Percentiles rank a stretch among this genome's conserved stretches.
Evolutionary conservation across 2,888 invertebrate genomes (phyloP).

Genomic region (Dryobotodes eremita): DNA sequence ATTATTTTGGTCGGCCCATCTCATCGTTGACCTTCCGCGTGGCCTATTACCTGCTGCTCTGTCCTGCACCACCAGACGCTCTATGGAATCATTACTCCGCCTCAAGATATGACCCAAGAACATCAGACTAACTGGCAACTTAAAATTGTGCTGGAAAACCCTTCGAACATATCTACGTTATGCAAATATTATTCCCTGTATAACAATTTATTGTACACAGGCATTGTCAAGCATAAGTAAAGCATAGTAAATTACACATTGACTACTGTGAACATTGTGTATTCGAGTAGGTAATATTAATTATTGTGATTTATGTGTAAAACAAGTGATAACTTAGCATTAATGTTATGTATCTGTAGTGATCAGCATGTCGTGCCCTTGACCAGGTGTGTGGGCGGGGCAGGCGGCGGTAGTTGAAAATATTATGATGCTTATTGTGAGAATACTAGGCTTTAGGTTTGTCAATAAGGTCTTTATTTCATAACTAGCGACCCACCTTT

Average conservation of each 20-base stretch:
- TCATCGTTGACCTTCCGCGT: too few species aligned
- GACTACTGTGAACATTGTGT: constrained; percentile 6
- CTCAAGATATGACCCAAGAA: too few species aligned
- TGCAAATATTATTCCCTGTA: too few species aligned
- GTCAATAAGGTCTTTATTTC: not conserved
- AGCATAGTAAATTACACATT: constrained; percentile 24
- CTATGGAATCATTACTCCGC: too few species aligned
- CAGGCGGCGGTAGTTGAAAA: not conserved
- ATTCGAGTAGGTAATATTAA: constrained; percentile 28
- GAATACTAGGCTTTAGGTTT: not conserved
- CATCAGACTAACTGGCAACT: not conserved
- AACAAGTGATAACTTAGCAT: constrained; percentile 28
- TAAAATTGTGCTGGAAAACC: not conserved
- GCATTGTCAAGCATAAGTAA: constrained; percentile 10
- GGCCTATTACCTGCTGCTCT: too few species aligned
- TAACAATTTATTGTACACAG: too few species aligned
- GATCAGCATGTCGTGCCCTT: constrained; percentile 34
- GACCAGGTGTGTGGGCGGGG: constrained; percentile 22
- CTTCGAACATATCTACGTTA: not conserved
- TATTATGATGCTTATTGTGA: constrained; percentile 1
- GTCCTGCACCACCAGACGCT: too few species aligned
- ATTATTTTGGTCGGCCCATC: too few species aligned
- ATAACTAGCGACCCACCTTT: not conserved
- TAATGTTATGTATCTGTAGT: constrained; percentile 50
- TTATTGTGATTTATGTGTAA: constrained; percentile 50